A percentile compares a stretch with the other conserved stretches of the same genome.
phyloP scores from a whole-genome alignment of 2,113 vertebrate species.

The Pachypanchax playfairii region DNA sequence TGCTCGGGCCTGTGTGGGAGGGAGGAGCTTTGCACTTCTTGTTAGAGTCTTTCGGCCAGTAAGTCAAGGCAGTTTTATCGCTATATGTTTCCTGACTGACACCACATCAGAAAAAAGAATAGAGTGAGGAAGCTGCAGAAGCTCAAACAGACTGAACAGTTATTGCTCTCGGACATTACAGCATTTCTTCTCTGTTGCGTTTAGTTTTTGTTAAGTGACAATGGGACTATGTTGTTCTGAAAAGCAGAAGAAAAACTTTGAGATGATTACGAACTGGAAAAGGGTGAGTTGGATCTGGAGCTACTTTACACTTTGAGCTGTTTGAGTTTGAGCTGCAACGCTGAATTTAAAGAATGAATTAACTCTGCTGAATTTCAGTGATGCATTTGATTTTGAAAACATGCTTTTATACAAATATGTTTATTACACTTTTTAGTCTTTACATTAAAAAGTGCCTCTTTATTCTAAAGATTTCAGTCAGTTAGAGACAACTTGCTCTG shows the following conservation, averaged over 20 bases:
- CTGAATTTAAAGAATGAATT: slow-evolving; percentile 1
- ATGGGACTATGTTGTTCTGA: slow-evolving; percentile 82
- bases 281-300: slow-evolving; percentile 68
- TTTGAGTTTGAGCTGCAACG: too few species aligned
- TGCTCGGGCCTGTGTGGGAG: slow-evolving; percentile 50
- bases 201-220: slow-evolving; percentile 51
- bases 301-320: too few species aligned
- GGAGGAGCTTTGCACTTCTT: slow-evolving; percentile 54
- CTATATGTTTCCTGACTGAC: slow-evolving; percentile 72
- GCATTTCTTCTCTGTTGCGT: slow-evolving; percentile 37
- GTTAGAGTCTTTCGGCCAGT: slow-evolving; percentile 51
- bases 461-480: background rate
- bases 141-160: slow-evolving; percentile 16
- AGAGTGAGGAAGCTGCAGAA: slow-evolving; percentile 51
- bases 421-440: background rate
- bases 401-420: background rate
- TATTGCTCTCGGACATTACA: background rate
- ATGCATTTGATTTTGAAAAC: background rate
- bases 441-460: background rate
- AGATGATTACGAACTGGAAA: slow-evolving; percentile 63
- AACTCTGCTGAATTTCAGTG: background rate
- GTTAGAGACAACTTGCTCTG: background rate
- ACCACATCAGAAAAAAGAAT: slow-evolving; percentile 56
- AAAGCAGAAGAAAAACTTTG: slow-evolving; percentile 69
- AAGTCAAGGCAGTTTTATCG: slow-evolving; percentile 63